Base-by-base conservation (phyloP, 1,140 invertebrate genomes). In the Lasaia peninsularis region DNA sequence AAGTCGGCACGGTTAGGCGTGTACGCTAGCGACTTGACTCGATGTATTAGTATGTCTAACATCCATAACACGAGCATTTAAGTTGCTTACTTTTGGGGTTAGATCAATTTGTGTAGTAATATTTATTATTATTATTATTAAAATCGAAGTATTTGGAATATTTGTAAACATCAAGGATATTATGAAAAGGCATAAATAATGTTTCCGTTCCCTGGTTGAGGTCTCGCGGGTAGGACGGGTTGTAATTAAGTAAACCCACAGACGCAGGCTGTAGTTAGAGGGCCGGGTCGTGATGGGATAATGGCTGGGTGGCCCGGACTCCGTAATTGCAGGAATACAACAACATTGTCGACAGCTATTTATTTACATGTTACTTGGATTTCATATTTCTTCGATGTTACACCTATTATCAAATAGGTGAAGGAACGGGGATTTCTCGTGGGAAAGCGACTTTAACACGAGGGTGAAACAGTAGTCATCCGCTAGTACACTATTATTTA, bases 191-290 rank as follows among this genome's bases (percentile, higher is more conserved):
- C 24, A 28, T 28, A 28, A 44, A 44, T 16, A 10, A 8, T 1
- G 10, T 44, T 14, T 4, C 12, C 40, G 40, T 11, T 1, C 9
- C 16, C 16, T 20, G 8, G 35, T 10, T 5, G 9, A 3, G 16
- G 9, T 11, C 40, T 40, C 16, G 40, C 18, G 40, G 40, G 40
- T 16, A 20, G 40, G 18, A 48, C 14, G 16, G 40, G 40, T 16
- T 48, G 40, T 48, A 48, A 48, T 48, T 48, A 48, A 48, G 40
- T 48, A 48, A 48, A 48, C 40, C 18, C 40, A 48, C 40, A 48
- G 34, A 40, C n/a, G 14, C 14, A 48, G 40, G 16, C 40, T 16
- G 18, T 21, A 10, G 16, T 40, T 48, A 10, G 20, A 16, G 40
- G 16, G 18, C 18, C 16, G 37, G 37, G 37, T 11, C 40, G 24